Percentiles rank a stretch among this genome's conserved stretches.
phyloP scores from a whole-genome alignment of 2,797 vertebrate genomes.

The Lindbergichthys nudifrons region DNA sequence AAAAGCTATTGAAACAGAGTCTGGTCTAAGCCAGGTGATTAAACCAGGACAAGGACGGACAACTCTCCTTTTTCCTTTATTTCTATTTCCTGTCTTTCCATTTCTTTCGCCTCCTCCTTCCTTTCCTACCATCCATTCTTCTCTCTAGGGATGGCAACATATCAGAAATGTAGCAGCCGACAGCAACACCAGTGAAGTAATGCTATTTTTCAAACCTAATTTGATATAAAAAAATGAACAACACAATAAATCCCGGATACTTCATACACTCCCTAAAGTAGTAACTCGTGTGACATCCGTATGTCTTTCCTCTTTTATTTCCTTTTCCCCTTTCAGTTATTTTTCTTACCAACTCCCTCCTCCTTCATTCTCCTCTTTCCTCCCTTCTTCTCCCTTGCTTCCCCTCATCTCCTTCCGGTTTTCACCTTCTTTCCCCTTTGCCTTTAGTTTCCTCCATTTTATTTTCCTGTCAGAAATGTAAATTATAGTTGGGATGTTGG shows the following conservation, averaged over 20 bases:
- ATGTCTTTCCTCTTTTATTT: no score
- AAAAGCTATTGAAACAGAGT: slow-evolving; percentile 33
- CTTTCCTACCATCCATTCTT: no score
- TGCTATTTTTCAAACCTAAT: no score
- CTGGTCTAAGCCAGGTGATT: slow-evolving; percentile 37
- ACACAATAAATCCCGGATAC: no score
- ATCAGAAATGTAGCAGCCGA: no score
- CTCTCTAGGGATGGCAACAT: not conserved
- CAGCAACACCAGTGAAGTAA: no score
- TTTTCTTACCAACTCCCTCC: fast-evolving
- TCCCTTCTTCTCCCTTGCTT: no score
- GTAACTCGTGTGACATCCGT: no score
- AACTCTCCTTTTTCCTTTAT: not conserved
- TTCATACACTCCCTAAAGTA: no score
- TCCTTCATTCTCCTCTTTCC: not conserved
- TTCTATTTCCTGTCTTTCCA: no score
- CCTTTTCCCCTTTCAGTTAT: not conserved
- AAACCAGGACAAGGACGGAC: slow-evolving; percentile 24
- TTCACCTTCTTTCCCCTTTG: not conserved
- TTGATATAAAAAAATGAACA: no score
- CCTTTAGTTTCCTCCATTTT: not conserved
- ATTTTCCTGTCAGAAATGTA: not conserved
- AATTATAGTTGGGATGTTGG: not conserved
- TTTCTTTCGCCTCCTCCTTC: not conserved
- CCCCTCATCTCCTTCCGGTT: not conserved